Evolutionary conservation across 1,140 invertebrate genomes (phyloP), one percentile per base, ranked within the genome.

Genomic region (Hylaeus anthracinus): DNA sequence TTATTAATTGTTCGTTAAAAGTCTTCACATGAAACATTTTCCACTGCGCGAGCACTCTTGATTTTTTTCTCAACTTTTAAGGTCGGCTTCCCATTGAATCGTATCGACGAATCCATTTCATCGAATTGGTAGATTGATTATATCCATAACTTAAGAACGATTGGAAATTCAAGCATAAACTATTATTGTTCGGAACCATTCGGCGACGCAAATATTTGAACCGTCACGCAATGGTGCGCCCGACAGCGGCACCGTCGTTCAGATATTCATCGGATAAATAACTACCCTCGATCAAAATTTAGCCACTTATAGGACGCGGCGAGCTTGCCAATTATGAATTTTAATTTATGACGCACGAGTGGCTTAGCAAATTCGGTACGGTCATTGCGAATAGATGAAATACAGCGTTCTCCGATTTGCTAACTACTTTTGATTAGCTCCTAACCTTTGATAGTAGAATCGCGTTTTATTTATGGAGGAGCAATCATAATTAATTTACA

Each of bases 291-390:
- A 39, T 39, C 37, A 8, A 4, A 12, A 55, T n/a, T 8, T 14
- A 56, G 37, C 37, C 51, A 55, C 45, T 70, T 51, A 51, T 8
- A 37, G 5, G 6, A 60, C 5, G n/a, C 37, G 67, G 14, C 37
- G 9, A 9, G 51, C 5, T 14, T 41, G 9, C 0, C 6, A 67
- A 67, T 67, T 67, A 67, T 67, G 2, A 67, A 67, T 67, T 67
- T 45, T 45, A 51, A 51, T 67, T 67, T 67, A 67, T n/a, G 45
- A 67, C 45, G 45, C 26, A n/a, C 45, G 45, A 51, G n/a, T 26
- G n/a, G n/a, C n/a, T 10, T 2, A 6, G 8, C 45, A 53, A 51
- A 67, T 67, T 51, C 65, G 2, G 6, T 3, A 0, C 45, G 6
- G 37, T 37, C 65, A 5, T 37, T 51, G 65, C 45, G 43, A 39